Evolutionary conservation across 1,140 invertebrate genomes (phyloP), one percentile per base, ranked within the genome.

Genomic region (Achatina immaculata): DNA sequence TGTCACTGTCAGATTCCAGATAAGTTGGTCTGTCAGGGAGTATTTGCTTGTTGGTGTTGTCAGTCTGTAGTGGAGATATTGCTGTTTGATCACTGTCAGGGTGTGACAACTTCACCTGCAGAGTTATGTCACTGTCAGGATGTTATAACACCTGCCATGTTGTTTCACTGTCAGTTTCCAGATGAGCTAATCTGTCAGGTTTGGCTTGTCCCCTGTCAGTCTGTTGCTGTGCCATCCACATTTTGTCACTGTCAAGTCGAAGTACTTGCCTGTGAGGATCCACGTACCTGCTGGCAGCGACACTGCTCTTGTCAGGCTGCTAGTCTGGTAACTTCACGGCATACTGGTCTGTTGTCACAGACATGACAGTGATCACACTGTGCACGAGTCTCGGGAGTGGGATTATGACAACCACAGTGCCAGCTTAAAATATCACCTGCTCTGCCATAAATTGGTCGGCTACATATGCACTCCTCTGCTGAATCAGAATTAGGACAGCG

Each of bases 231-330:
- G 19, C 74, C 51, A n/a, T 55, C 31, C 19, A 34, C 28, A 21
- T 76, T 51, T 28, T 76, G 74, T 76, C 74, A 76, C 74, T 76
- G 74, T 76, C 74, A 76, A 34, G 51, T 55, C 28, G 42, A 14
- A 0, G 55, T 19, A 19, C 51, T 45, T 36, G 58, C 38, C 24
- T 58, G 42, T 9, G 68, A 28, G 42, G 38, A 40, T 1, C 45
- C 45, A 19, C 7, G 28, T 24, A 19, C 74, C n/a, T 38, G 31
- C 24, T 55, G 74, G 34, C 74, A 76, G 48, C 55, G 74, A 51
- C 74, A 76, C 1, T 51, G 42, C 55, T 55, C 48, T 24, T 76
- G 74, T 58, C 74, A 76, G 7, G 28, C 38, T 21, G 74, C 48
- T 34, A 62, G 31, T n/a, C 36, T 16, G 4, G 48, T 62, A 24